Evolutionary conservation across 2,113 vertebrate species (phyloP).

Genomic region (Ammodytes dubius): DNA sequence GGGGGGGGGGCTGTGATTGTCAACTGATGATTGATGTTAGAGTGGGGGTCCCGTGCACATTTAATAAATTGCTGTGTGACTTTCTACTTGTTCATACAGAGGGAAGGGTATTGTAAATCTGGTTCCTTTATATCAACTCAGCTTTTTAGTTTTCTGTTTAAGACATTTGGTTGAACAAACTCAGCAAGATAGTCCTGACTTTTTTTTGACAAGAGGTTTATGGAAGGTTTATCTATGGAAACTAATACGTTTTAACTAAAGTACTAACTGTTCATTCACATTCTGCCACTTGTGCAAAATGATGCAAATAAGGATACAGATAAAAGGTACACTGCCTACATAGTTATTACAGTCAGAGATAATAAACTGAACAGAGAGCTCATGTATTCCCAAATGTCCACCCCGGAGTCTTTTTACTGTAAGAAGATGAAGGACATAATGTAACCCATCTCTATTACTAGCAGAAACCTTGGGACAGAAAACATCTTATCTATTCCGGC

Average conservation of each 20-base stretch:
- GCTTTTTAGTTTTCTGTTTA: background rate
- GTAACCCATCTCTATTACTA: background rate
- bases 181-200: background rate
- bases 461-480: background rate
- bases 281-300: slow-evolving; percentile 20
- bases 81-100: background rate
- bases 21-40: slow-evolving; percentile 35
- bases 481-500: background rate
- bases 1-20: slow-evolving; percentile 32
- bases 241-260: background rate
- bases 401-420: background rate
- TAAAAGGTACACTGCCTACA: background rate
- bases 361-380: slow-evolving; percentile 1
- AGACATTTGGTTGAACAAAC: background rate
- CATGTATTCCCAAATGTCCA: slow-evolving; percentile 8
- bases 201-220: slow-evolving; percentile 4
- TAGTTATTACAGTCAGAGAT: slow-evolving; percentile 13
- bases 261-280: slow-evolving; percentile 39
- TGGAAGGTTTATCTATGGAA: slow-evolving; percentile 28
- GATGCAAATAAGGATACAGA: slow-evolving; percentile 46
- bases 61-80: background rate
- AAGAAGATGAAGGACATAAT: background rate
- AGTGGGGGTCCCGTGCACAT: slow-evolving; percentile 33
- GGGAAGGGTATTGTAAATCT: background rate
- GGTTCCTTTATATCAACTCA: background rate